phyloP scores from a whole-genome alignment of 2,797 vertebrate species.

The Acomys russatus region DNA sequence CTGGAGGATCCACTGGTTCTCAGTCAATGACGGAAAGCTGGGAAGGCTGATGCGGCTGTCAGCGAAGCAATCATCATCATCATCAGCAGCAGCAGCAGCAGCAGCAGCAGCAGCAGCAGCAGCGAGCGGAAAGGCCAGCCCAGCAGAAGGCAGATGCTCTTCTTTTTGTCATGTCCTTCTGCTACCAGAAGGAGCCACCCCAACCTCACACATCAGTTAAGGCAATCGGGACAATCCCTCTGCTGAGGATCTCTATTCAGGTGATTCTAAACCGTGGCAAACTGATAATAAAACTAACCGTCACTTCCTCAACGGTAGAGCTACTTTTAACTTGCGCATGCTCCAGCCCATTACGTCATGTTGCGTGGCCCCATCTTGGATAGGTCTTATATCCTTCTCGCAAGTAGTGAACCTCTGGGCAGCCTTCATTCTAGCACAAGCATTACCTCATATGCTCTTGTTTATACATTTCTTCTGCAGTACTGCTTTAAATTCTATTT shows the following conservation, averaged over 20 bases:
- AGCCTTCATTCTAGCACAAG: background rate
- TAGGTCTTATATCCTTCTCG: background rate
- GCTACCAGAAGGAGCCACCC: background rate
- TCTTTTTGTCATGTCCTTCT: background rate
- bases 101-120: background rate
- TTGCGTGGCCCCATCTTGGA: too few relatives aligned
- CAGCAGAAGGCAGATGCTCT: background rate
- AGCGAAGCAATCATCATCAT: background rate
- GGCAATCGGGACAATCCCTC: background rate
- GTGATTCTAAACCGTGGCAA: background rate
- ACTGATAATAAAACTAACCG: background rate
- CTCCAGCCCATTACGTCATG: too few relatives aligned
- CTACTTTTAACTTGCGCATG: too few relatives aligned
- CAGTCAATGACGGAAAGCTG: background rate
- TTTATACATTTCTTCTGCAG: background rate
- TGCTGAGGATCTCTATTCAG: background rate
- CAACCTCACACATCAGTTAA: background rate
- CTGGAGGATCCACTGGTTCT: background rate
- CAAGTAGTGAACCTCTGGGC: background rate
- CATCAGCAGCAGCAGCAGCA: background rate
- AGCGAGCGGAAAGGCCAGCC: background rate
- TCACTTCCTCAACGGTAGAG: background rate
- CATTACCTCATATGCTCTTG: background rate
- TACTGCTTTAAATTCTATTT: conserved; percentile 42
- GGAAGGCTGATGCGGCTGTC: background rate